Conservation (phyloP, 1,140 invertebrate genomes). For the Carcinoscorpius rotundicauda region DNA sequence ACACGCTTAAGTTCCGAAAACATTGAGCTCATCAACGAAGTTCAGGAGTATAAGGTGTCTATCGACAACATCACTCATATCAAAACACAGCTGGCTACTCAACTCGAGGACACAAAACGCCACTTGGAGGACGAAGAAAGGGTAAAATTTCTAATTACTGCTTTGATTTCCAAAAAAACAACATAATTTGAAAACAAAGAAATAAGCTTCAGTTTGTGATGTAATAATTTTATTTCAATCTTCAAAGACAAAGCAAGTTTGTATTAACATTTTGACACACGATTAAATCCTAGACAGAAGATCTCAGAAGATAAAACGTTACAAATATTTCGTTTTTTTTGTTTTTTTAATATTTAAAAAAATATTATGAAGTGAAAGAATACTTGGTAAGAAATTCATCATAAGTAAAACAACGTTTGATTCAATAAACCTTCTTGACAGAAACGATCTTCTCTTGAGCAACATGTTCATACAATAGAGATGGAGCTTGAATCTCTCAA, state of each 20-base stretch:
- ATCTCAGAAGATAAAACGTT: no score
- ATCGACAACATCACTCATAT: conserved; percentile 83
- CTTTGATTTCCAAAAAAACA: no score
- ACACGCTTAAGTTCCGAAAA: conserved; percentile 50
- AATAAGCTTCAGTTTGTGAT: no score
- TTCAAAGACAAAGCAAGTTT: background rate
- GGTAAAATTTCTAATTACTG: conserved; percentile 29
- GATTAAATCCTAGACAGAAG: background rate
- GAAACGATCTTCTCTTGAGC: conserved; percentile 75
- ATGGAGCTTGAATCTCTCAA: conserved; percentile 83
- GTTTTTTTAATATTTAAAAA: no score
- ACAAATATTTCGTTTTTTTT: no score
- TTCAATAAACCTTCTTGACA: conserved; percentile 22
- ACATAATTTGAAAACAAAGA: no score
- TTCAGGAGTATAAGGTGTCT: conserved; percentile 87
- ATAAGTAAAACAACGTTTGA: conserved; percentile 3
- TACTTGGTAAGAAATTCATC: background rate
- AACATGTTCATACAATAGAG: conserved; percentile 76
- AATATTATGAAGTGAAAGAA: background rate
- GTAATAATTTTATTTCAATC: no score
- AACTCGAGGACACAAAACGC: conserved; percentile 84
- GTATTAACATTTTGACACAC: background rate
- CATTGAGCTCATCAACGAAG: conserved; percentile 83
- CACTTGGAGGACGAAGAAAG: conserved; percentile 89
- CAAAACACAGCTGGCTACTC: conserved; percentile 69